Percentiles rank a stretch among this genome's conserved stretches.
phyloP scores from a whole-genome alignment of 2,113 vertebrate species.

The Mastomys natalensis region DNA sequence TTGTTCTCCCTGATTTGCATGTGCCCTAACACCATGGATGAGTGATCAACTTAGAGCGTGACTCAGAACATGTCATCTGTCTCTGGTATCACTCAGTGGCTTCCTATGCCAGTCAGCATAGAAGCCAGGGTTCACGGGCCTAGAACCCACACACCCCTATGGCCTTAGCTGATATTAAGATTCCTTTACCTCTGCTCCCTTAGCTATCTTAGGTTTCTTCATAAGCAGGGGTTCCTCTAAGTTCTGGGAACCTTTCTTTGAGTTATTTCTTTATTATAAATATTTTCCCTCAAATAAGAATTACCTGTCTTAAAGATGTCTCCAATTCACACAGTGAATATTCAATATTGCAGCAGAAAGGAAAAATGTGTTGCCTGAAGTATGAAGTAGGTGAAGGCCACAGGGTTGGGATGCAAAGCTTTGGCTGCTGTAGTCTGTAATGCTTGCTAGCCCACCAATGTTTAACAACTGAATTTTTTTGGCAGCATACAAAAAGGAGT shows the following conservation, averaged over 20 bases:
- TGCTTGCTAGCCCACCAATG: accelerated
- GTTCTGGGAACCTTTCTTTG: background rate
- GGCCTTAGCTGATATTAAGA: accelerated
- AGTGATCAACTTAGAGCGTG: background rate
- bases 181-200: too few species aligned
- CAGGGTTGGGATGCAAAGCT: accelerated
- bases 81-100: background rate
- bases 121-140: background rate
- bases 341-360: background rate
- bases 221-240: background rate
- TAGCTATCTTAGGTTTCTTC: background rate
- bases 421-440: accelerated
- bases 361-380: background rate
- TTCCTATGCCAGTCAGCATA: background rate
- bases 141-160: too few species aligned
- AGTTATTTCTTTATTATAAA: background rate
- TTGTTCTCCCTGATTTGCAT: too few species aligned
- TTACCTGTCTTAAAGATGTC: background rate
- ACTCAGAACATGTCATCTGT: background rate
- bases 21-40: background rate
- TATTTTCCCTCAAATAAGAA: too few species aligned
- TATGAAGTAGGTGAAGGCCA: background rate
- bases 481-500: background rate
- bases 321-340: background rate
- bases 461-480: accelerated